Base-by-base conservation (phyloP, 1,140 invertebrate species). In the Cotesia typhae region DNA sequence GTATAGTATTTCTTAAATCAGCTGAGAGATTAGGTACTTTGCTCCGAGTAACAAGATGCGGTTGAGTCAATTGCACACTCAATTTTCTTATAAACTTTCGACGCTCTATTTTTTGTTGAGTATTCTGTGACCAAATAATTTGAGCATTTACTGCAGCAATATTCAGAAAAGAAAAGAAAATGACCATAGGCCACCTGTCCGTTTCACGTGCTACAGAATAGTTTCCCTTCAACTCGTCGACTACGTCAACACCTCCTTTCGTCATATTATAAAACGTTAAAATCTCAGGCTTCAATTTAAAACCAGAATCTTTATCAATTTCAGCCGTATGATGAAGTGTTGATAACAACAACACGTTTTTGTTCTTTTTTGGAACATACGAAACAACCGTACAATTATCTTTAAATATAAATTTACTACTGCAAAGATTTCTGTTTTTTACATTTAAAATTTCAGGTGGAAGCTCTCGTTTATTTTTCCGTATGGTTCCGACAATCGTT, bases 391-490 rank as follows among this genome's bases (percentile, higher is more conserved):
- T 20, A 3, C 5, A 36, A 5, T 36, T 2, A n/a, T 64, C 69
- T 5, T 53, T 52, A 20, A 71, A 71, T 36, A 35, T 47, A 64
- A 71, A 71, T 9, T n/a, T 61, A 37, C 6, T 37, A 41, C 52
- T 36, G 47, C 17, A 14, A 1, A 55, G 6, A 12, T 12, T 12
- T 20, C 60, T 17, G 1, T 64, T 67, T 20, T 65, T 47, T 38
- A 51, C 41, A 20, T 47, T 47, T 0, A 47, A 35, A 38, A 86
- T 74, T 52, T 82, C 76, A 72, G 67, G 4, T 82, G 83, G 38
- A 63, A 85, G 79, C 71, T 83, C 79, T 28, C 70, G 47, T 77
- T 84, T 83, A 67, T 83, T 84, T 67, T 79, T 80, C 52, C 76
- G 66, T 10, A 85, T 59, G 41, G 78, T 84, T 47, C 80, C 79